A percentile compares a stretch with the other conserved stretches of the same genome.
phyloP scores from a whole-genome alignment of 1,140 invertebrate genomes.

The Melanaphis sacchari region DNA sequence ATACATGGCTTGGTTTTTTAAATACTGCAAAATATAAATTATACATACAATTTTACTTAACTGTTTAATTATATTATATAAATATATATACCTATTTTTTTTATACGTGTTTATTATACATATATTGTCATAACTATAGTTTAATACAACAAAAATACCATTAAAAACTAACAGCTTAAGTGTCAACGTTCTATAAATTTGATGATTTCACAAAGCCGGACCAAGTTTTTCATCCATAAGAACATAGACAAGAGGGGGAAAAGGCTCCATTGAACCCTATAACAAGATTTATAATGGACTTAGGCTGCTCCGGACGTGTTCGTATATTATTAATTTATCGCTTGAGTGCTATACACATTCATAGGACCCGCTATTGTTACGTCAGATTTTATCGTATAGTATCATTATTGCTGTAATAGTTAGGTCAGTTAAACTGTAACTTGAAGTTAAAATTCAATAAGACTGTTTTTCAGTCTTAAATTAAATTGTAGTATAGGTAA shows the following conservation, averaged over 20 bases:
- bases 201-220: background rate
- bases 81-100: too few species aligned
- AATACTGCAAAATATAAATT: too few species aligned
- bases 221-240: background rate
- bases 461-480: background rate
- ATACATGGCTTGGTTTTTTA: background rate
- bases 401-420: background rate
- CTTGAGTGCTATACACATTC: background rate
- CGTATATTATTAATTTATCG: conserved; percentile 27
- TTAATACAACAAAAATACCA: background rate
- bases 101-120: too few species aligned
- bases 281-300: conserved; percentile 25
- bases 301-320: conserved; percentile 6
- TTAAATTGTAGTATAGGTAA: background rate
- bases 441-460: background rate
- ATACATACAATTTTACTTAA: too few species aligned
- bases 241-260: background rate
- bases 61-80: too few species aligned
- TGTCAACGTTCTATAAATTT: background rate
- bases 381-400: background rate
- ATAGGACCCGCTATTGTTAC: background rate
- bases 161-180: background rate
- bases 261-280: background rate
- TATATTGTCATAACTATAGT: background rate
- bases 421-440: background rate